Evolutionary conservation across 2,797 vertebrate genomes (phyloP).

Genomic region (Mycteria americana): DNA sequence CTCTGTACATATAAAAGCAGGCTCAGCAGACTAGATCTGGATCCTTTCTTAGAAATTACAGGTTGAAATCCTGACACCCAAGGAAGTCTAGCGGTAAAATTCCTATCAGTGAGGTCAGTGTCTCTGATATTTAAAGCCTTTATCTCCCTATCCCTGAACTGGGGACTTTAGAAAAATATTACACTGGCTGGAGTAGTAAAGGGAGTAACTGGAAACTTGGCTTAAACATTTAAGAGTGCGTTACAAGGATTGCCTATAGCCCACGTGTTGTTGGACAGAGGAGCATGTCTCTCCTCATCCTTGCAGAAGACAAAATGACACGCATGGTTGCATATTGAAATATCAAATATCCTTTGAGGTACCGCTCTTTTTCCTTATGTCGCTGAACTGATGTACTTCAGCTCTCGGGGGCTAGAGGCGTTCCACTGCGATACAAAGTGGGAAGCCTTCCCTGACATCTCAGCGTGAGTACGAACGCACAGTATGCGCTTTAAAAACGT

Average conservation of each 20-base stretch:
- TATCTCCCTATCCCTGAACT: background rate
- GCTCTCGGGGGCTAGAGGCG: background rate
- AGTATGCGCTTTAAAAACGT: fast-evolving
- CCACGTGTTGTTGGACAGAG: background rate
- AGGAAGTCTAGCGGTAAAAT: background rate
- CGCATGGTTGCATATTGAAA: background rate
- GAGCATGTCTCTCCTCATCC: background rate
- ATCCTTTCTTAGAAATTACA: background rate
- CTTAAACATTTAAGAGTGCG: background rate
- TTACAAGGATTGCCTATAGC: background rate
- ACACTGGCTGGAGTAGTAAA: background rate
- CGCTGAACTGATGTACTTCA: background rate
- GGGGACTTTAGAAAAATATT: background rate
- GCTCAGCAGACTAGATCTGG: background rate
- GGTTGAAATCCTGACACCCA: background rate
- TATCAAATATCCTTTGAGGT: background rate
- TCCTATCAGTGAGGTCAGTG: background rate
- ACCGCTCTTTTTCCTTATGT: background rate
- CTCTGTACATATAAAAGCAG: background rate
- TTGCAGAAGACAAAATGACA: background rate
- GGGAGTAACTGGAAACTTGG: background rate
- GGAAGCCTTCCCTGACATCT: background rate
- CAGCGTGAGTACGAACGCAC: fast-evolving
- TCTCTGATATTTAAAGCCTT: background rate
- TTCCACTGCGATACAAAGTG: background rate